phyloP scores from a whole-genome alignment of 2,888 invertebrate species.

The Subacronicta megacephala region DNA sequence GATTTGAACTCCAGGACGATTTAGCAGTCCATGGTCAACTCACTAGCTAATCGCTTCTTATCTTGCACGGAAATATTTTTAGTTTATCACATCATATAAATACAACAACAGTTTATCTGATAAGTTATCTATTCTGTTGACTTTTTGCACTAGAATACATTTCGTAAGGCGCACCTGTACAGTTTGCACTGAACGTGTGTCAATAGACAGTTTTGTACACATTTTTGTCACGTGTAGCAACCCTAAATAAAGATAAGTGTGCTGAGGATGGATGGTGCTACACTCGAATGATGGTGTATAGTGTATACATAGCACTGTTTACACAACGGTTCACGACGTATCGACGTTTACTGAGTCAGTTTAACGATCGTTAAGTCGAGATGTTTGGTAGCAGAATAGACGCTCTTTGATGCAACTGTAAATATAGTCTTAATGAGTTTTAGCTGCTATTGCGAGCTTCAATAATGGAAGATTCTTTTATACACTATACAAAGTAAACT shows the following conservation, averaged over 20 bases:
- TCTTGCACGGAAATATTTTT: background rate
- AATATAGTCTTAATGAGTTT: slow-evolving; percentile 14
- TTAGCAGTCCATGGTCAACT: no score
- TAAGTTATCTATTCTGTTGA: slow-evolving; percentile 22
- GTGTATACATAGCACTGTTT: slow-evolving; percentile 26
- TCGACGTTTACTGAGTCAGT: slow-evolving; percentile 37
- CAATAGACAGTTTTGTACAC: background rate
- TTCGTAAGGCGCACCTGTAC: slow-evolving; percentile 8
- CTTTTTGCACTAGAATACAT: background rate
- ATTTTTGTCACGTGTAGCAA: background rate
- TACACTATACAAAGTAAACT: background rate
- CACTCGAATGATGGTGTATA: slow-evolving; percentile 21
- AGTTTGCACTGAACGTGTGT: slow-evolving; percentile 17
- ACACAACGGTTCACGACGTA: slow-evolving; percentile 38
- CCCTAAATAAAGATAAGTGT: slow-evolving; percentile 31
- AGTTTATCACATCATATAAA: slow-evolving; percentile 10
- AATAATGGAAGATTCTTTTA: background rate
- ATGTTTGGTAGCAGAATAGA: slow-evolving; percentile 27
- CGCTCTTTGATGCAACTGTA: slow-evolving; percentile 39
- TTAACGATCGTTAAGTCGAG: slow-evolving; percentile 29
- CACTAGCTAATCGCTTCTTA: background rate
- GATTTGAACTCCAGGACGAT: no score
- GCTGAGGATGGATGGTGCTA: slow-evolving; percentile 11
- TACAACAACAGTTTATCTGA: background rate
- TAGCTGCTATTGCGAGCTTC: background rate